Conservation (phyloP, 2,113 vertebrate genomes). For the Nycticebus coucang region DNA sequence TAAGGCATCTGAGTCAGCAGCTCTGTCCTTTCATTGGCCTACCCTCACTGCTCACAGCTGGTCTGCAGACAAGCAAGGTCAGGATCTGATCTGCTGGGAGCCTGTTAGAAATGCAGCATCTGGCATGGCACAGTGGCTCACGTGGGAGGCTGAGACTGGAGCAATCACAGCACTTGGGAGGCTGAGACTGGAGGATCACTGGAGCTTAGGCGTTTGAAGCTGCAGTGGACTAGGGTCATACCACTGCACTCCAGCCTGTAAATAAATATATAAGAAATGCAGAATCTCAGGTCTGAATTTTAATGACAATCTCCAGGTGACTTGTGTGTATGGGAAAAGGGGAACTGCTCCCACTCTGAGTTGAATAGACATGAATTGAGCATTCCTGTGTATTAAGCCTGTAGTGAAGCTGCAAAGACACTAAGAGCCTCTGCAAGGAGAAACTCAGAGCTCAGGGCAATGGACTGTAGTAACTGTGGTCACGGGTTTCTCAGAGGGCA, state of each 20-base stretch:
- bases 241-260: too few species aligned
- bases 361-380: accelerated
- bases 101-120: not conserved
- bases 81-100: too few species aligned
- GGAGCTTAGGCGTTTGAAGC: too few species aligned
- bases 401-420: not conserved
- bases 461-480: not conserved
- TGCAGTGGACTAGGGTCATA: too few species aligned
- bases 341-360: too few species aligned
- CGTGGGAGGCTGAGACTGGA: too few species aligned
- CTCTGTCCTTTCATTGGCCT: too few species aligned
- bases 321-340: accelerated
- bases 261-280: not conserved
- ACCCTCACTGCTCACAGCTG: not conserved
- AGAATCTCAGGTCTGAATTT: not conserved
- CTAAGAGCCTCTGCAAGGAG: not conserved
- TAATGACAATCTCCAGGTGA: not conserved
- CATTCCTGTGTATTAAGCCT: not conserved
- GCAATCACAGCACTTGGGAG: too few species aligned
- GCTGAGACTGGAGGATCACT: too few species aligned
- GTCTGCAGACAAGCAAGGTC: accelerated
- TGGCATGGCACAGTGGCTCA: too few species aligned
- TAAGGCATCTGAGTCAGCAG: accelerated
- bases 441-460: not conserved
- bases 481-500: not conserved